These are phyloP conservation scores for Channa argus DNA, from an alignment of 2,113 vertebrate genomes.

Conservation along the genomic window DNA sequence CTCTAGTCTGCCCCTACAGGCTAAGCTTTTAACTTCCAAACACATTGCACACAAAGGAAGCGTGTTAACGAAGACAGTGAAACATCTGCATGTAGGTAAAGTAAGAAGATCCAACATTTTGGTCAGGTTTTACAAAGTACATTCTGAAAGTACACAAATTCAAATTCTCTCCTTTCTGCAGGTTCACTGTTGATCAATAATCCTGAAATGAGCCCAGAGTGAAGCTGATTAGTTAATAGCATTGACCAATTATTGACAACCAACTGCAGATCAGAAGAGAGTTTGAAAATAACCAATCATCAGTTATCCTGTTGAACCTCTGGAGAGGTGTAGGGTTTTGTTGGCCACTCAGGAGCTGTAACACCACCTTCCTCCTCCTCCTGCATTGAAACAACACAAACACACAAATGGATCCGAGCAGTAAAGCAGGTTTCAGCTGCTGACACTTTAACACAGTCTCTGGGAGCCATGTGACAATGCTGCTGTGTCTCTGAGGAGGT, in stretches of 20 bases:
- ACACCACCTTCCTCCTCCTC: conserved; percentile 17
- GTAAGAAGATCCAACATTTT: too few species aligned
- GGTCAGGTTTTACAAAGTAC: too few species aligned
- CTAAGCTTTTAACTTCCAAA: too few species aligned
- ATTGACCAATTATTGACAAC: conserved; percentile 49
- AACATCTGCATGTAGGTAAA: too few species aligned
- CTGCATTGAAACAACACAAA: conserved; percentile 14
- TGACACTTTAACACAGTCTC: conserved; percentile 58
- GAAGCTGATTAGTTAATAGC: conserved; percentile 41
- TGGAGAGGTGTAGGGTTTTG: conserved; percentile 43
- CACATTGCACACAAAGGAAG: too few species aligned
- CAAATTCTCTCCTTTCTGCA: too few species aligned
- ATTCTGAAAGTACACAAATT: too few species aligned
- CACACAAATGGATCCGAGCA: conserved; percentile 33
- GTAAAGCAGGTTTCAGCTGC: conserved; percentile 40
- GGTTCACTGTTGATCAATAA: background rate
- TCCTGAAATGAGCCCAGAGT: conserved; percentile 2
- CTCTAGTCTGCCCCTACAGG: too few species aligned
- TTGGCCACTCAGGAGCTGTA: conserved; percentile 33
- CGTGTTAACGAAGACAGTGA: too few species aligned
- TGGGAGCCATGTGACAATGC: conserved; percentile 51
- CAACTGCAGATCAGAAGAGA: conserved; percentile 4
- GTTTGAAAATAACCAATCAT: conserved; percentile 53
- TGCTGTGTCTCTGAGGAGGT: conserved; percentile 31
- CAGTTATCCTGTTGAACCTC: conserved; percentile 43